Percentiles rank a stretch among this genome's conserved stretches.
Evolutionary conservation across 2,888 invertebrate species (phyloP).

Genomic region (Drosophila putrida): DNA sequence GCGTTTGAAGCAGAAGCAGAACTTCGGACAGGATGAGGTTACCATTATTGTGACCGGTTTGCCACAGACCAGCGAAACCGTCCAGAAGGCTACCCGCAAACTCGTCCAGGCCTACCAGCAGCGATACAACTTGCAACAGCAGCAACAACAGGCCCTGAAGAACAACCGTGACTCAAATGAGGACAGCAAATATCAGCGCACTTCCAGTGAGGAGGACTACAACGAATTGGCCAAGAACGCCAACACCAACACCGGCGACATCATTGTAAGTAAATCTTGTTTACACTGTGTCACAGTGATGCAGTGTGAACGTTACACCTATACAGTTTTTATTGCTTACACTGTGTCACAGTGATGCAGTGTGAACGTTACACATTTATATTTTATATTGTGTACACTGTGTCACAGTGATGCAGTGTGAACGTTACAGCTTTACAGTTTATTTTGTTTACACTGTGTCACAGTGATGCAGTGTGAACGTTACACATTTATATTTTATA

Average conservation of each 20-base stretch:
- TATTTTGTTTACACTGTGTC: background rate
- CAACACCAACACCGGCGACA: constrained; percentile 68
- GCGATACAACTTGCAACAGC: constrained; percentile 73
- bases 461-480: background rate
- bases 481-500: too few relatives aligned
- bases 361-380: too few relatives aligned
- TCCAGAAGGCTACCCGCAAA: constrained; percentile 73
- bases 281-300: background rate
- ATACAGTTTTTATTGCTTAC: too few relatives aligned
- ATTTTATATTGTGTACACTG: too few relatives aligned
- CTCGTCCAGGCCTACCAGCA: constrained; percentile 79
- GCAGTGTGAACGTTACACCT: too few relatives aligned
- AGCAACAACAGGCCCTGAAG: constrained; percentile 45
- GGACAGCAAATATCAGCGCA: constrained; percentile 30
- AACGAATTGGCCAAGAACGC: constrained; percentile 52
- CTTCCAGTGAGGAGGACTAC: constrained; percentile 73
- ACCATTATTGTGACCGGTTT: constrained; percentile 82
- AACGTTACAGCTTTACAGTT: too few relatives aligned
- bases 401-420: background rate
- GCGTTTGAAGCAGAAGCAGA: constrained; percentile 59
- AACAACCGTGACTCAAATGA: constrained; percentile 46
- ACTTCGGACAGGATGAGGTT: constrained; percentile 79
- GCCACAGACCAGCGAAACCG: constrained; percentile 66
- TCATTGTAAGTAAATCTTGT: constrained; percentile 74
- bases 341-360: background rate